phyloP scores from a whole-genome alignment of 2,113 vertebrate species.

The Crotalus horridus region DNA sequence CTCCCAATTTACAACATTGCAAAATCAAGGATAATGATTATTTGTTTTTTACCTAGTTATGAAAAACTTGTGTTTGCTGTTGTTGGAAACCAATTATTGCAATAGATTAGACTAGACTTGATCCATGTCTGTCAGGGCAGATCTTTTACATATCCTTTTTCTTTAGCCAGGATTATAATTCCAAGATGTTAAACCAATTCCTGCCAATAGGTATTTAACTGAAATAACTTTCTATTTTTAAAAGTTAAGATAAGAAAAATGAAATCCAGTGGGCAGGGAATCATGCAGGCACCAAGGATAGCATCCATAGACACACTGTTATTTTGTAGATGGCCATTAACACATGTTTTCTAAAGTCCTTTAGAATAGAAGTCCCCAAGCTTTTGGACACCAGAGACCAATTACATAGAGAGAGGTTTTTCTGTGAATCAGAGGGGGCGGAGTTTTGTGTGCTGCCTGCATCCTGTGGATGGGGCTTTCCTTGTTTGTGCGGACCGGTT shows the following conservation, averaged over 20 bases:
- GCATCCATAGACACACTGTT: not conserved
- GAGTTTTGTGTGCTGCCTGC: too few relatives aligned
- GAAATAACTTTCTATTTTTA: not conserved
- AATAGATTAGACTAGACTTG: slow-evolving; percentile 1
- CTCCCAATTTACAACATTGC: rapidly evolving
- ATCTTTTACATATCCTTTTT: not conserved
- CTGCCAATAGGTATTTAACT: not conserved
- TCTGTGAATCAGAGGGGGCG: too few relatives aligned
- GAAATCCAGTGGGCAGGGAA: not conserved
- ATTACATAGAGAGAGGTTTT: too few relatives aligned
- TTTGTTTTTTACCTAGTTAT: not conserved
- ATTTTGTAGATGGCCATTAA: not conserved
- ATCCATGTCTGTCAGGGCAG: not conserved
- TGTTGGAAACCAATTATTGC: not conserved
- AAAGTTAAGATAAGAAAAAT: not conserved
- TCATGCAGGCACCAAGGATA: not conserved
- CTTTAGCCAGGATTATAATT: not conserved
- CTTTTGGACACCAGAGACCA: too few relatives aligned
- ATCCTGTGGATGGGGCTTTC: too few relatives aligned
- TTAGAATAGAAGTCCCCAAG: not conserved
- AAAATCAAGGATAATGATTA: not conserved
- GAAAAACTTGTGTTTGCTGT: not conserved
- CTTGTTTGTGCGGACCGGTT: too few relatives aligned
- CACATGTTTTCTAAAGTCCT: not conserved
- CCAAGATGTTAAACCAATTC: not conserved